Conservation (phyloP, 2,113 vertebrate genomes). For the Istiophorus platypterus region DNA sequence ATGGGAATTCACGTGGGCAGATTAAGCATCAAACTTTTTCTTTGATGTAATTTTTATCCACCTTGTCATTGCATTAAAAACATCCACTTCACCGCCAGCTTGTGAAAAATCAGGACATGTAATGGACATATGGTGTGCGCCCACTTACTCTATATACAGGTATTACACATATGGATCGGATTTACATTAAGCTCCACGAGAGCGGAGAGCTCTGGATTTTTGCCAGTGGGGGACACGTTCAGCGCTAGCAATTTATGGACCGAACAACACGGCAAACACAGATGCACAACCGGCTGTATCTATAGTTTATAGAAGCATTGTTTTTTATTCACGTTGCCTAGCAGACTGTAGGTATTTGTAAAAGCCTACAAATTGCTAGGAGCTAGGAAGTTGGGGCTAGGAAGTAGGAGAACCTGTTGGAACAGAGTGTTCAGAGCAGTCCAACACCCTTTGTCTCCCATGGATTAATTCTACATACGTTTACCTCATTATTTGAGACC, state of each 20-base stretch:
- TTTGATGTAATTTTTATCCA: conserved; percentile 37
- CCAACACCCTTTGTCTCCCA: no score
- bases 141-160: conserved; percentile 57
- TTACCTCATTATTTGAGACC: no score
- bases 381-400: no score
- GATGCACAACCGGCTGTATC: not conserved
- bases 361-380: not conserved
- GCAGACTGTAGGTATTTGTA: not conserved
- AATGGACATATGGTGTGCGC: conserved; percentile 66
- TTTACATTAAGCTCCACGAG: conserved; percentile 62
- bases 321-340: not conserved
- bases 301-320: not conserved
- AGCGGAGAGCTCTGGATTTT: conserved; percentile 36
- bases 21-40: conserved; percentile 25
- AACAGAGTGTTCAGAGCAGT: no score
- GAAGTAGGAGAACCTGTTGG: no score
- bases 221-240: conserved; percentile 23
- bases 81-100: conserved; percentile 60
- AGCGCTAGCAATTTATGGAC: conserved; percentile 12
- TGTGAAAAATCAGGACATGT: conserved; percentile 69
- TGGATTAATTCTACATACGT: no score
- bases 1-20: conserved; percentile 11
- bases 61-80: conserved; percentile 66
- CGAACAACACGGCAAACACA: not conserved
- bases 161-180: conserved; percentile 68